phyloP scores from a whole-genome alignment of 2,888 invertebrate genomes.

The Lomographa bimaculata region DNA sequence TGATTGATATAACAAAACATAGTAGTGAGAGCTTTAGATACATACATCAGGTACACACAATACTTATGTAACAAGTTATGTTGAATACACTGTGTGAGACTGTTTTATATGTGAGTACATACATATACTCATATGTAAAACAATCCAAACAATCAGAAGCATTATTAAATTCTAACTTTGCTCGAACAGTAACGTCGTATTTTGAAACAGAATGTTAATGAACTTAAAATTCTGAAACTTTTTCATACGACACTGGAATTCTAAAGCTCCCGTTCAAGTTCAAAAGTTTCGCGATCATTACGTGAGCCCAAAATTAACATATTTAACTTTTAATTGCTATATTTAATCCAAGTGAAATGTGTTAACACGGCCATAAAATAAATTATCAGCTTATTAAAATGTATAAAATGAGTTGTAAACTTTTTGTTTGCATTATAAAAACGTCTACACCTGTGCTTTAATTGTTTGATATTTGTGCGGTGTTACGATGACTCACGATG shows the following conservation, averaged over 20 bases:
- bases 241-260: slow-evolving; percentile 7
- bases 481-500: slow-evolving; percentile 17
- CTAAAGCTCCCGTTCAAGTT: background rate
- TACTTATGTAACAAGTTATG: too few species aligned
- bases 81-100: too few species aligned
- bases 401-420: slow-evolving; percentile 9
- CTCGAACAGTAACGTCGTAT: background rate
- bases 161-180: background rate
- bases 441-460: slow-evolving; percentile 10
- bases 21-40: too few species aligned
- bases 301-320: background rate
- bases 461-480: slow-evolving; percentile 5
- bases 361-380: slow-evolving; percentile 14
- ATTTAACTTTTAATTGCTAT: slow-evolving; percentile 6
- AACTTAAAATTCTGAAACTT: slow-evolving; percentile 7
- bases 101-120: too few species aligned
- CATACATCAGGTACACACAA: too few species aligned
- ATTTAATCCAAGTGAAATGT: slow-evolving; percentile 8
- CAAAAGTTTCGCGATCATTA: background rate
- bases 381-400: slow-evolving; percentile 13
- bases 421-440: slow-evolving; percentile 14
- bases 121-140: too few species aligned
- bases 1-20: too few species aligned
- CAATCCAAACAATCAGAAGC: too few species aligned
- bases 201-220: slow-evolving; percentile 4